These are phyloP conservation scores for Noctua comes DNA, from an alignment of 2,888 invertebrate species.

Conservation along the genomic window DNA sequence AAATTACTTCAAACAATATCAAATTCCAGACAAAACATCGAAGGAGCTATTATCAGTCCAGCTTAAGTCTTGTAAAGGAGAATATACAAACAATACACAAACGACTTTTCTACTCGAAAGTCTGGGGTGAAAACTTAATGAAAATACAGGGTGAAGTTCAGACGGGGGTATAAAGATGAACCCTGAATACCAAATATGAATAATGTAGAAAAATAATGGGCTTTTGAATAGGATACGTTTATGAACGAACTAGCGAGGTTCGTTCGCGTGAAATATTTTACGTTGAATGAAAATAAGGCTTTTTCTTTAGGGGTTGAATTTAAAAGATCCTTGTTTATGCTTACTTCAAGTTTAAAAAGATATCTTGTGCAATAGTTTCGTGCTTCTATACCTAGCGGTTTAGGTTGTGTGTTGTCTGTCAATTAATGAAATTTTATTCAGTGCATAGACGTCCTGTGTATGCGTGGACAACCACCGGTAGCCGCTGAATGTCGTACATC, in stretches of 20 bases:
- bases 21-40: background rate
- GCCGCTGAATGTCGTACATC: background rate
- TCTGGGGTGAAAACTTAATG: constrained; percentile 57
- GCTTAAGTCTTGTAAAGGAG: constrained; percentile 19
- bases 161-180: constrained; percentile 40
- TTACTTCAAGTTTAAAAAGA: background rate
- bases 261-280: constrained; percentile 16
- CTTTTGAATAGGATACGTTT: constrained; percentile 32
- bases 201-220: constrained; percentile 57
- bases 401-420: background rate
- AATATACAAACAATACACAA: constrained; percentile 50
- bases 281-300: background rate
- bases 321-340: background rate
- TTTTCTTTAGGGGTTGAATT: background rate
- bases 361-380: background rate
- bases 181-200: constrained; percentile 64
- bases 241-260: constrained; percentile 14
- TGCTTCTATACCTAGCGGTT: background rate
- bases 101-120: constrained; percentile 17
- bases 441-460: background rate
- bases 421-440: background rate
- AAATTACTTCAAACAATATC: background rate
- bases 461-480: background rate
- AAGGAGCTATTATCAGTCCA: constrained; percentile 32
- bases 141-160: constrained; percentile 59